Percentiles rank a stretch among this genome's conserved stretches.
Conservation (phyloP, 2,888 invertebrate species). For the Platycheirus albimanus region DNA sequence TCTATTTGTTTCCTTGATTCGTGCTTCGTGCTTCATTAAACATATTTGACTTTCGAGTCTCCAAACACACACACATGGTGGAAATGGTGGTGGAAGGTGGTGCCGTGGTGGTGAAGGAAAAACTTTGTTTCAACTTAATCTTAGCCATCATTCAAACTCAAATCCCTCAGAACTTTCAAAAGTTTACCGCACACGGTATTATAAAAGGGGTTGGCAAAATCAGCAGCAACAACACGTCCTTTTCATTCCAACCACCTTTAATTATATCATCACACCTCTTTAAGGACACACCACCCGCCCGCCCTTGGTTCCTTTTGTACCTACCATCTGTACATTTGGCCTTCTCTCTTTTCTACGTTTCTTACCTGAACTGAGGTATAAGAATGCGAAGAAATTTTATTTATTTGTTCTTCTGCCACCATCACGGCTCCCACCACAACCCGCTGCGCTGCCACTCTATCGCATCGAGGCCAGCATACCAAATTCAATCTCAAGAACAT, state of each 20-base stretch:
- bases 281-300: constrained; percentile 36
- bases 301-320: constrained; percentile 5
- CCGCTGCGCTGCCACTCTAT: background rate
- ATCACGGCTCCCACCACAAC: background rate
- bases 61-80: background rate
- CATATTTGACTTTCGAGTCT: background rate
- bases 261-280: constrained; percentile 64
- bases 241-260: constrained; percentile 36
- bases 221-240: background rate
- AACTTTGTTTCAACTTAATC: constrained; percentile 18
- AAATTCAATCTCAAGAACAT: constrained; percentile 59
- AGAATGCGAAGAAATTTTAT: constrained; percentile 44
- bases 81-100: too few species aligned
- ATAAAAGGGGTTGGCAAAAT: background rate
- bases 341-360: background rate
- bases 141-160: constrained; percentile 18
- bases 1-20: constrained; percentile 1
- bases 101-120: too few species aligned
- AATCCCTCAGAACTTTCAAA: background rate
- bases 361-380: constrained; percentile 23
- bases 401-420: constrained; percentile 40
- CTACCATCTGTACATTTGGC: constrained; percentile 32
- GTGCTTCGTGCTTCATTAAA: constrained; percentile 14
- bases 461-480: constrained; percentile 59
- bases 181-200: background rate